Conservation (phyloP, 2,888 invertebrate genomes). For the Agrilus cyanescens region DNA sequence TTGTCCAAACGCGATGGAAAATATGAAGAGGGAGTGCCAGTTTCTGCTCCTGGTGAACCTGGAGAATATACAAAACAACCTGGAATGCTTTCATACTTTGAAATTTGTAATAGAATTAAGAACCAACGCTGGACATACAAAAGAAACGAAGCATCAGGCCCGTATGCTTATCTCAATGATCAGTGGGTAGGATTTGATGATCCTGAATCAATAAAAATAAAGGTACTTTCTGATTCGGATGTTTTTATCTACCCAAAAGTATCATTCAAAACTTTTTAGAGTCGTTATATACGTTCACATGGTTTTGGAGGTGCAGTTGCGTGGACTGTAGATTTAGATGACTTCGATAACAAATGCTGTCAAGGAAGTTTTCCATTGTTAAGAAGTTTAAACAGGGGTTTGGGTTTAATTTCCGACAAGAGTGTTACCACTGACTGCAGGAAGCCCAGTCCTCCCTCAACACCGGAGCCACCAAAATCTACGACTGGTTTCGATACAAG, state of each 20-base stretch:
- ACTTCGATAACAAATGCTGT: conserved; percentile 77
- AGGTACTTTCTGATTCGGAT: conserved; percentile 37
- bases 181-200: conserved; percentile 92
- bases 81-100: conserved; percentile 80
- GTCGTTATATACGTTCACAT: conserved; percentile 56
- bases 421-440: conserved; percentile 49
- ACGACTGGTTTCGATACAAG: conserved; percentile 55
- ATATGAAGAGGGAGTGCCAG: conserved; percentile 47
- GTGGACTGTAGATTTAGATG: conserved; percentile 83
- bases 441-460: conserved; percentile 58
- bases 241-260: background rate
- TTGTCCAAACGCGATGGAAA: conserved; percentile 38
- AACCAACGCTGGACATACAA: conserved; percentile 56
- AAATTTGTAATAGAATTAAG: conserved; percentile 64
- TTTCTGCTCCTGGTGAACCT: conserved; percentile 63
- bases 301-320: conserved; percentile 73
- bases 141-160: conserved; percentile 47
- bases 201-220: conserved; percentile 58
- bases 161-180: conserved; percentile 64
- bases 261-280: conserved; percentile 33
- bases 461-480: conserved; percentile 64
- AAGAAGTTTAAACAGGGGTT: conserved; percentile 62
- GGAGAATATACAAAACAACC: conserved; percentile 77
- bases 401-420: conserved; percentile 47
- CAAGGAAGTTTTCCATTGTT: conserved; percentile 66